Evolutionary conservation across 1,140 invertebrate species (phyloP), one percentile per base, ranked within the genome.

Genomic region (Ctenoplectra terminalis): DNA sequence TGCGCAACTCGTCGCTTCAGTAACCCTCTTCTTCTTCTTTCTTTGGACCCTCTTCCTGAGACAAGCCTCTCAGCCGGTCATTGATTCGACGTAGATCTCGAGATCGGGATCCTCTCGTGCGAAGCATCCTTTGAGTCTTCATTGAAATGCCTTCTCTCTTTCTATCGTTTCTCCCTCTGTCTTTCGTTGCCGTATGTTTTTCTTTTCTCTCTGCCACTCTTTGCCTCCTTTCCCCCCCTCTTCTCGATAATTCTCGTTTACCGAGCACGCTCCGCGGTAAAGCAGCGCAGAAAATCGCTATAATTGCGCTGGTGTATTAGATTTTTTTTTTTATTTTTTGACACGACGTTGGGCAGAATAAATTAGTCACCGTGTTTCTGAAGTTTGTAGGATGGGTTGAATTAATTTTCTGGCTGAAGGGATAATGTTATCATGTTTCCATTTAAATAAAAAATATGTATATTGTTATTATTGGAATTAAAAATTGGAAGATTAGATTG

Each of bases 111-210:
- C 80, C 80, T 83, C 75, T 79, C 76, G 75, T 66, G 75, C 72
- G 71, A 64, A 75, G 75, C 75, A 66, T 83, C 69, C 75, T 72
- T 83, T 66, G 50, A 75, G 66, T 87, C 79, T 85, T 87, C 80
- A 87, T 87, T 85, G 84, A 79, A 81, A 82, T 77, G 23, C 72
- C 81, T 72, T 60, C 50, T 50, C 34, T 60, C 34, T 74, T 17
- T n/a, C 40, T 52, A 50, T 61, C 48, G n/a, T 23, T 8, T 58
- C 31, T 73, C 26, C 8, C n/a, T 50, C 37, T 13, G 11, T n/a
- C 20, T 15, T 48, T 40, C 60, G 60, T 61, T 20, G 15, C 26
- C 56, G 56, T 58, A 31, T 20, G 58, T 20, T 17, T 63, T 64
- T 20, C 48, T 50, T 56, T 60, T 66, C 61, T 50, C 20, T 72